These are phyloP conservation scores for Mus musculus DNA, from an alignment of 2,113 vertebrate species.

Conservation along the genomic window GRCm39 chr2:64021001-64021500, in stretches of 20 bases:
- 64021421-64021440: constrained; percentile 42
- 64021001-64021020: not conserved
- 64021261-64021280: constrained; percentile 22
- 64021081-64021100: constrained; percentile 5
- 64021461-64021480: constrained; percentile 10
- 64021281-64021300: not conserved
- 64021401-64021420: constrained; percentile 24
- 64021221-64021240: not conserved
- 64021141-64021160: not conserved
- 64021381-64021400: not conserved
- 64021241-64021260: not conserved
- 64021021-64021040: not conserved
- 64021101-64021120: not conserved
- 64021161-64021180: not conserved
- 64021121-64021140: not conserved
- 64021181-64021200: constrained; percentile 41
- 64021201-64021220: constrained; percentile 56
- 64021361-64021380: constrained; percentile 14
- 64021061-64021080: not conserved
- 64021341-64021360: not conserved
- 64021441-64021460: not conserved
- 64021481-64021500: not conserved
- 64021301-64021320: not conserved
- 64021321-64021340: not conserved
- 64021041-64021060: not conserved